phyloP scores from a whole-genome alignment of 2,113 vertebrate genomes.

The Calypte anna region DNA sequence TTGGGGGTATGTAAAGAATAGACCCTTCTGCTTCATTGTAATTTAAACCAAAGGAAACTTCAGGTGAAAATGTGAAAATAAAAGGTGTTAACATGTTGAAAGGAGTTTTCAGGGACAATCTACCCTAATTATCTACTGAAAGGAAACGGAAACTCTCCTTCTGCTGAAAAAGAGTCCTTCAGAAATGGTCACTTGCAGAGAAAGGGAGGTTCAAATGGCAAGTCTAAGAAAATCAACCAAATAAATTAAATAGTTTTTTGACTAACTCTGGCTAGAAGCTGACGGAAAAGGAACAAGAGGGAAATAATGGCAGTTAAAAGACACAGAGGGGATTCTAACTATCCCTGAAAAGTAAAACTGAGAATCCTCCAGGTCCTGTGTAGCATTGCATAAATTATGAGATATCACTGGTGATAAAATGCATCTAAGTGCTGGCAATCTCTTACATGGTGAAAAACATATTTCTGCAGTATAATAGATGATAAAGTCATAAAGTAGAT shows the following conservation, averaged over 20 bases:
- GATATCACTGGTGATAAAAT: not conserved
- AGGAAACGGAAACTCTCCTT: not conserved
- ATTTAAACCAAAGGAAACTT: not conserved
- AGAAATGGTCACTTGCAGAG: not conserved
- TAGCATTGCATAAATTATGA: not conserved
- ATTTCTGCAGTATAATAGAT: not conserved
- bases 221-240: not conserved
- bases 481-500: not conserved
- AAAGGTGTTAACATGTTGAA: not conserved
- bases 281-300: not conserved
- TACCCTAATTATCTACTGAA: not conserved
- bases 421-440: not conserved
- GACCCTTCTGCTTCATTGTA: not conserved
- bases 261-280: not conserved
- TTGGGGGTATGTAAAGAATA: not conserved
- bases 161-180: not conserved
- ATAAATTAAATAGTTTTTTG: not conserved
- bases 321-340: not conserved
- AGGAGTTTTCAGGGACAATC: not conserved
- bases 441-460: not conserved
- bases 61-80: not conserved
- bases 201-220: not conserved
- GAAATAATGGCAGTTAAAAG: not conserved
- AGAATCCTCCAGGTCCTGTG: not conserved
- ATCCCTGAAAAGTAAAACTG: not conserved